A percentile compares a stretch with the other conserved stretches of the same genome.
Conservation (phyloP, 2,797 vertebrate genomes). For the Leuciscus waleckii region DNA sequence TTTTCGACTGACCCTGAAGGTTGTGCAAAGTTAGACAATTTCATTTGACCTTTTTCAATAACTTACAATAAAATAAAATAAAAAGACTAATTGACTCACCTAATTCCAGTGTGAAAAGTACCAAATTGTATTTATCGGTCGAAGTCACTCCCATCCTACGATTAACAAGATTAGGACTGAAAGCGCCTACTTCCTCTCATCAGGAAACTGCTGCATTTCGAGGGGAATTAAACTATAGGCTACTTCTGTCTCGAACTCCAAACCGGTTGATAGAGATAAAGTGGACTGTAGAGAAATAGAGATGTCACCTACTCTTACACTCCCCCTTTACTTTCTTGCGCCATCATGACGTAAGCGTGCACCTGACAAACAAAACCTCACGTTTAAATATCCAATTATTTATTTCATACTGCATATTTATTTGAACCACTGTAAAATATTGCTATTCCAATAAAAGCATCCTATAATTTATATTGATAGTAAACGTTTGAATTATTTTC, state of each 20-base stretch:
- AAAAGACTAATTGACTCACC: conserved; percentile 30
- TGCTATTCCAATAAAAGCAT: too few species aligned
- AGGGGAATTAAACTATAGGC: neutral
- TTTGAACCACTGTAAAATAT: neutral
- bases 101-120: conserved; percentile 53
- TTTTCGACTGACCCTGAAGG: neutral
- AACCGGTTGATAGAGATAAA: neutral
- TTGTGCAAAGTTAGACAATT: neutral
- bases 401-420: neutral
- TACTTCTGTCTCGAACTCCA: neutral
- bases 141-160: conserved; percentile 57
- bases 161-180: conserved; percentile 20
- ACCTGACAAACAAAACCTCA: conserved; percentile 6
- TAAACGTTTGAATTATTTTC: neutral
- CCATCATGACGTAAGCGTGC: conserved; percentile 20
- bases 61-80: neutral
- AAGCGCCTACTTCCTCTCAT: neutral
- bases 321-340: conserved; percentile 1
- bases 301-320: neutral
- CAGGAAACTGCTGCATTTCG: conserved; percentile 4
- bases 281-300: neutral
- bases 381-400: neutral
- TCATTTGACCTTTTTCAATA: neutral
- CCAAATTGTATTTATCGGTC: conserved; percentile 42
- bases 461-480: neutral